Evolutionary conservation across 2,888 invertebrate species (phyloP).

Genomic region (Heteromyza rotundicornis): DNA sequence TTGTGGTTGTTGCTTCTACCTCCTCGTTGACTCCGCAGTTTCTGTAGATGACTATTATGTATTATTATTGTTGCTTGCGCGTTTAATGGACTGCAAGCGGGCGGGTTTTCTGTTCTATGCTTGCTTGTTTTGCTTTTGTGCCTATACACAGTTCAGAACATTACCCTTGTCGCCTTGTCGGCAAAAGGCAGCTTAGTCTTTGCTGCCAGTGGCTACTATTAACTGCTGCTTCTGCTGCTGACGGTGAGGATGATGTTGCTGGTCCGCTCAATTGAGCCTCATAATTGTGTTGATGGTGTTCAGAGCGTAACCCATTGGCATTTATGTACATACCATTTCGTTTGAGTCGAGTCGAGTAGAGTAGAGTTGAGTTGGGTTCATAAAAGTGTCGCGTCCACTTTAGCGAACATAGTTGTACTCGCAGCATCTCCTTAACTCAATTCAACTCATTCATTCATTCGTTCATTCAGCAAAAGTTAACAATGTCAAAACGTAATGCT

Average conservation of each 20-base stretch:
- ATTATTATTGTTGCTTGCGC: conserved; percentile 8
- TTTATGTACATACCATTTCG: conserved; percentile 28
- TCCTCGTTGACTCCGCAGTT: conserved; percentile 8
- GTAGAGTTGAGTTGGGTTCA: conserved; percentile 17
- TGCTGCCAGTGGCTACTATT: background rate
- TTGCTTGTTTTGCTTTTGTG: background rate
- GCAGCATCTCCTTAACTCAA: background rate
- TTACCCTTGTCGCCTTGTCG: conserved; percentile 11
- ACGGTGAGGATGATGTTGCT: conserved; percentile 16
- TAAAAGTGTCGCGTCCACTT: conserved; percentile 14
- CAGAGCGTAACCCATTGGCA: conserved; percentile 32
- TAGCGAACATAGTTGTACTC: background rate
- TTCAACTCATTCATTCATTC: background rate
- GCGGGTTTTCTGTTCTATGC: conserved; percentile 8
- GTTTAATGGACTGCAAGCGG: conserved; percentile 21
- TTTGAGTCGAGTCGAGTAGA: conserved; percentile 24
- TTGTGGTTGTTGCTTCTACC: conserved; percentile 2
- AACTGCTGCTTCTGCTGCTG: conserved; percentile 10
- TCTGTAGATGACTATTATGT: conserved; percentile 10
- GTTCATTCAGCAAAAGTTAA: background rate
- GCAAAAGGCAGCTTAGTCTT: no score
- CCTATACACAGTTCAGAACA: background rate
- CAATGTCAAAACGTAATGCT: conserved; percentile 19
- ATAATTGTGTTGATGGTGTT: conserved; percentile 53
- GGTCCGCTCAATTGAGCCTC: conserved; percentile 55